Evolutionary conservation across 2,113 vertebrate species (phyloP).

Genomic region (Dissostichus mawsoni): DNA sequence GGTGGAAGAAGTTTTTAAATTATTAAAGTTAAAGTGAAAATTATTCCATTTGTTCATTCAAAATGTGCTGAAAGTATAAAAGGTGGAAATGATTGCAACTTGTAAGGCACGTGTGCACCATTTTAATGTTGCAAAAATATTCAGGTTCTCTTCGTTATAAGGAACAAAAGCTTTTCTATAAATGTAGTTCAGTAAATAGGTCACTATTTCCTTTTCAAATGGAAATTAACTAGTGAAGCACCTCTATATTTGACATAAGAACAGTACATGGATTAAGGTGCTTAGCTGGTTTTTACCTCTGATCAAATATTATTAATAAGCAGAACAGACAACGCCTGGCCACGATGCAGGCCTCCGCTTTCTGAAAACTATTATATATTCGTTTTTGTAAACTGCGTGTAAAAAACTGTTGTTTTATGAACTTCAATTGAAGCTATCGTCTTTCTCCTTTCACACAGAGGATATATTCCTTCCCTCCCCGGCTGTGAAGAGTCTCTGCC

Average conservation of each 20-base stretch:
- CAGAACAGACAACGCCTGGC: neutral
- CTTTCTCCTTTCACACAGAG: slow-evolving; percentile 39
- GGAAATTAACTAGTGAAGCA: neutral
- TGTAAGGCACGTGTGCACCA: neutral
- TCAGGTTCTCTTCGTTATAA: too few species aligned
- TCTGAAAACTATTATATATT: neutral
- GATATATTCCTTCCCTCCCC: neutral
- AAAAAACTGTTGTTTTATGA: slow-evolving; percentile 21
- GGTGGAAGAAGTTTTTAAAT: neutral
- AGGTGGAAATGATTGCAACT: too few species aligned
- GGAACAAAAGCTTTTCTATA: neutral
- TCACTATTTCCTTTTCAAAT: neutral
- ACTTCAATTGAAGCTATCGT: slow-evolving; percentile 26
- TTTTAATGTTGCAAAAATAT: neutral
- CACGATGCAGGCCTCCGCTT: neutral
- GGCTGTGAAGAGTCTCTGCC: slow-evolving; percentile 20
- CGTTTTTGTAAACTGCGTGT: slow-evolving; percentile 2
- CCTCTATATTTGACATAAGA: neutral
- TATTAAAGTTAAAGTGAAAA: neutral
- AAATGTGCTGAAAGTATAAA: neutral
- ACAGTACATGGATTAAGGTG: neutral
- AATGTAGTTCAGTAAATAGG: neutral
- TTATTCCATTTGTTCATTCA: neutral
- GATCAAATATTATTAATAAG: neutral
- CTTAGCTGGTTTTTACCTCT: neutral